Base-by-base conservation (phyloP, 1,140 invertebrate genomes). In the Leptonema lineaticorne region DNA sequence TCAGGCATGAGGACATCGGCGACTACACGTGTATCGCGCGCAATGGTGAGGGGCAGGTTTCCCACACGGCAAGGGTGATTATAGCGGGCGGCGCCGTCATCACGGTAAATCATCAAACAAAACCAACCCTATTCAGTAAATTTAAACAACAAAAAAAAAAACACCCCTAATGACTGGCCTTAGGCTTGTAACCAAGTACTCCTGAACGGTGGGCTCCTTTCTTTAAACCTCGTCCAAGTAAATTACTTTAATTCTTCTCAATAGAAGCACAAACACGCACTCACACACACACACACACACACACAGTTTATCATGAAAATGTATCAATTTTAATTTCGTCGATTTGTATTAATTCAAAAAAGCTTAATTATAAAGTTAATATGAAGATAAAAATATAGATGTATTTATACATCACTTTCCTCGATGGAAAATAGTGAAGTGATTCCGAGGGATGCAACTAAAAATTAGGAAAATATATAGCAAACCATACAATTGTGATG, bases 11-110 rank as follows among this genome's bases (percentile, higher is more conserved):
- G 74, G 95, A 98, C 78, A 96, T 97, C 71, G 95, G 95, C 16
- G 93, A 96, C 80, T 98, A 97, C 79, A 94, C 91, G 63, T 97
- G 95, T 83, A 92, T 94, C 74, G 95, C 95, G 69, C 86, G 91
- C 68, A 98, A 98, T 83, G 91, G 92, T 70, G 94, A 97, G 83
- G 95, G 95, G 26, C 92, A 94, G 80, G 92, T 96, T 69, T 94
- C 92, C 75, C 93, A 97, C 79, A 95, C 92, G 29, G 93, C 95
- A 57, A 89, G 95, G 77, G 92, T 98, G 75, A 94, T 97, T 77
- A 93, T 97, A 77, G 95, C 95, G 76, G 95, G 95, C 86, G 87
- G 88, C 83, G 87, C 87, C 75, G 87, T 96, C 72, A 89, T 89
- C 75, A 89, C 88, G 80, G 87, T 86, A 75, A 78, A 79, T 78